Evolutionary conservation across 2,113 vertebrate genomes (phyloP).

Genomic region (Hoplias malabaricus): DNA sequence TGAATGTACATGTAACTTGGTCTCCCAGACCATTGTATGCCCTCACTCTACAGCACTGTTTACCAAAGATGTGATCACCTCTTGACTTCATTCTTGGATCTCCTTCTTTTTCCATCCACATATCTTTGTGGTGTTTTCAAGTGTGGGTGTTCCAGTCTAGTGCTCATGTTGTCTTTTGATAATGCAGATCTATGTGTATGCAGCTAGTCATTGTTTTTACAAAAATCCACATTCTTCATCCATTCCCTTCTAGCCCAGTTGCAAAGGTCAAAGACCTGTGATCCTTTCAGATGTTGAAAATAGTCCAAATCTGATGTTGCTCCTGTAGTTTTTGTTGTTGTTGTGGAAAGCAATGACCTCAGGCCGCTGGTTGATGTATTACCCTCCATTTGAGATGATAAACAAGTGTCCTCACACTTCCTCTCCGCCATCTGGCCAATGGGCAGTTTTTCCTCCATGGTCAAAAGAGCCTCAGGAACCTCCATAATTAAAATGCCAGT

Average conservation of each 20-base stretch:
- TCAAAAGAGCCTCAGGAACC: conserved; percentile 46
- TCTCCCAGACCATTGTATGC: neutral
- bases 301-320: neutral
- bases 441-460: conserved; percentile 21
- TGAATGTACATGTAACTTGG: neutral
- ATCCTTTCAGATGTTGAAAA: conserved; percentile 35
- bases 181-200: neutral
- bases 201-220: neutral
- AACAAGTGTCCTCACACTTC: conserved; percentile 35
- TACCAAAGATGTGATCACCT: conserved; percentile 18
- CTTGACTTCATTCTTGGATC: neutral
- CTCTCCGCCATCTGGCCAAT: conserved; percentile 33
- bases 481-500: conserved; percentile 58
- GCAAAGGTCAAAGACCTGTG: conserved; percentile 19
- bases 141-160: neutral
- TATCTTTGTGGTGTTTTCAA: neutral
- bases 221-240: neutral
- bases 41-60: neutral
- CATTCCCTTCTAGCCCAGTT: neutral
- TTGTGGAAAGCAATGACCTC: conserved; percentile 12
- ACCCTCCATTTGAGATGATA: conserved; percentile 45
- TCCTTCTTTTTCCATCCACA: neutral
- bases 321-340: conserved; percentile 33
- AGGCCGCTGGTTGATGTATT: conserved; percentile 41
- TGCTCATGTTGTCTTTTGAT: neutral